Conservation (phyloP, 2,797 vertebrate genomes). For the Mormyrus proboscirostris region DNA sequence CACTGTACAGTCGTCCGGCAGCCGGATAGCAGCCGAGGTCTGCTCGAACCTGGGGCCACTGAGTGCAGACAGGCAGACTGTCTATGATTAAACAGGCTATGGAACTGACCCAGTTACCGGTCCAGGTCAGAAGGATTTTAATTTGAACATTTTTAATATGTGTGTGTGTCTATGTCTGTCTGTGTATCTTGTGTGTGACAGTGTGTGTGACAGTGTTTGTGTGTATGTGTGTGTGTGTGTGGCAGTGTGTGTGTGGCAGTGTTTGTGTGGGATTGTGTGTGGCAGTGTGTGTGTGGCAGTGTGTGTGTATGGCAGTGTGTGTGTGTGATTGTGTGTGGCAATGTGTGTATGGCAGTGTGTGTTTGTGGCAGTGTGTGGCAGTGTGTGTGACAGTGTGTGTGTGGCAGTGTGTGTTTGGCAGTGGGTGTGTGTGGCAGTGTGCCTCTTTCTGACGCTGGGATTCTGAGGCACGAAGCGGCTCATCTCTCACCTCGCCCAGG, state of each 20-base stretch:
- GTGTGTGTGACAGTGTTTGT: not conserved
- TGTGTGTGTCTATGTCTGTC: not conserved
- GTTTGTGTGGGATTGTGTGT: no score
- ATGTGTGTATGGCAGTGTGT: no score
- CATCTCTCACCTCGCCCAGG: conserved; percentile 77
- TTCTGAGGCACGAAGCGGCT: not conserved
- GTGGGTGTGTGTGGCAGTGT: not conserved
- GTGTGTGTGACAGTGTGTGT: no score
- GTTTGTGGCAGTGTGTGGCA: no score
- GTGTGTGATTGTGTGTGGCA: no score
- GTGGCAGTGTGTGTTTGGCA: not conserved
- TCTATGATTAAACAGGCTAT: not conserved
- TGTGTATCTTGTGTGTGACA: not conserved
- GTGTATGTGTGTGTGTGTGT: no score
- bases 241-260: no score
- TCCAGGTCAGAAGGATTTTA: not conserved
- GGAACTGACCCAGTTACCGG: not conserved
- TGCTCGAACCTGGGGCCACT: conserved; percentile 71
- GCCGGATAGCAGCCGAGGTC: conserved; percentile 75
- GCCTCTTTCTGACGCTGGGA: not conserved
- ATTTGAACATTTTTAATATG: not conserved
- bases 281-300: no score
- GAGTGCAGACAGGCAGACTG: conserved; percentile 23
- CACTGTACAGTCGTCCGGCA: conserved; percentile 84
- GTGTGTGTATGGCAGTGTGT: no score